These are phyloP conservation scores for Elysia crispata DNA, from an alignment of 2,888 invertebrate genomes.

Conservation along the genomic window DNA sequence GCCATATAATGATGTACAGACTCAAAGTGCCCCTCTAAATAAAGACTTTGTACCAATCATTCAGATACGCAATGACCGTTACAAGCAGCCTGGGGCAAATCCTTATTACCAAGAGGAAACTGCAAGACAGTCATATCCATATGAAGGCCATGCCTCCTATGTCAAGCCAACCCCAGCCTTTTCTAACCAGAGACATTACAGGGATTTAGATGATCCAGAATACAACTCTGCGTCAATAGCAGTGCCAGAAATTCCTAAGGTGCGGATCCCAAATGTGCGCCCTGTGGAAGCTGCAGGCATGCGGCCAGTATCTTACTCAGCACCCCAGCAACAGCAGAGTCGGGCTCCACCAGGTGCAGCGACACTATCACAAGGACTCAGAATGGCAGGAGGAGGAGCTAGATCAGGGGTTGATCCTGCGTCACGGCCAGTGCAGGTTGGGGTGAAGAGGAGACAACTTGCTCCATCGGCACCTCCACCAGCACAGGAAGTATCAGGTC, in stretches of 20 bases:
- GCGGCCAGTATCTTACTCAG: slow-evolving; percentile 16
- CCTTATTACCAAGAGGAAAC: slow-evolving; percentile 12
- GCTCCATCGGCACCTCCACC: background rate
- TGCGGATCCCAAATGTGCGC: slow-evolving; percentile 35
- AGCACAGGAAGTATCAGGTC: slow-evolving; percentile 41
- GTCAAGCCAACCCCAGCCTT: background rate
- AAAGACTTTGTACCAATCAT: slow-evolving; percentile 53
- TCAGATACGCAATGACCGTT: slow-evolving; percentile 62
- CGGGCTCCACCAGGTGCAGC: slow-evolving; percentile 48
- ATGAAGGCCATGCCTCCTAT: background rate
- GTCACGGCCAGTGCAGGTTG: slow-evolving; percentile 18
- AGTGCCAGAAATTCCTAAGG: slow-evolving; percentile 36
- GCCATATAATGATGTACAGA: too few species aligned
- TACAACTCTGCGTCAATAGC: slow-evolving; percentile 42
- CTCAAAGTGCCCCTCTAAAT: background rate
- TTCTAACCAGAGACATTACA: slow-evolving; percentile 14
- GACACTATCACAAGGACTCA: slow-evolving; percentile 34
- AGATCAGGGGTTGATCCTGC: slow-evolving; percentile 23
- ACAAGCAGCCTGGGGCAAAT: slow-evolving; percentile 48
- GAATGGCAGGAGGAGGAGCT: background rate
- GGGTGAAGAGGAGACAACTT: slow-evolving; percentile 27
- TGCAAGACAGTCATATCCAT: background rate
- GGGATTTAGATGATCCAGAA: slow-evolving; percentile 41
- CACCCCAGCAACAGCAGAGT: background rate
- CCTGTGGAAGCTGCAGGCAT: slow-evolving; percentile 21